These are phyloP conservation scores for Parasteatoda lunata DNA, from an alignment of 2,888 invertebrate species.

Conservation along the genomic window DNA sequence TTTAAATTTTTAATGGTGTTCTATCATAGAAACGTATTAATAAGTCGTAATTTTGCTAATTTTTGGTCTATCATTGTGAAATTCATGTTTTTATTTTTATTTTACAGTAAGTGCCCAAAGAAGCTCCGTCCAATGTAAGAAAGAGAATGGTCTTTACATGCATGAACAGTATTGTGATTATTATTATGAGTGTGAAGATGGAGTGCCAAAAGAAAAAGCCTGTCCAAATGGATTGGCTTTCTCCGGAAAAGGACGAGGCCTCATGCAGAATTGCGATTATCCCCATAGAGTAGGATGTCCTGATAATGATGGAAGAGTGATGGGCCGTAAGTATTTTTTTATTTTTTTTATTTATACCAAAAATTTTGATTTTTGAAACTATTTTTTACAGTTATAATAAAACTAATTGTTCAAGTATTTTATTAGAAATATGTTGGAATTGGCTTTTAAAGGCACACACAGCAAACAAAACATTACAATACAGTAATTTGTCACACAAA, in stretches of 20 bases:
- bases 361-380: no score
- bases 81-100: neutral
- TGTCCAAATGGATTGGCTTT: conserved; percentile 93
- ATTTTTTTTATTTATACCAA: no score
- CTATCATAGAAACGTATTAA: neutral
- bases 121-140: conserved; percentile 32
- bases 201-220: conserved; percentile 87
- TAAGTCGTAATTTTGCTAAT: neutral
- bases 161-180: conserved; percentile 81
- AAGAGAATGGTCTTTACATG: conserved; percentile 66
- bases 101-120: conserved; percentile 33
- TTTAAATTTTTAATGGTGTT: no score
- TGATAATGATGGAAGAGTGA: conserved; percentile 68
- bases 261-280: conserved; percentile 71
- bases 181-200: conserved; percentile 89
- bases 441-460: neutral
- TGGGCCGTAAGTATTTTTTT: conserved; percentile 70
- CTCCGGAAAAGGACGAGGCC: conserved; percentile 83
- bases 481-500: neutral
- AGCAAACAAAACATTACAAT: neutral
- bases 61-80: neutral
- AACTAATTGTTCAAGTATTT: neutral
- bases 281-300: conserved; percentile 71
- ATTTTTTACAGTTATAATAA: no score
- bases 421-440: neutral